These are phyloP conservation scores for Scylla paramamosain DNA, from an alignment of 1,140 invertebrate species.

Conservation along the genomic window DNA sequence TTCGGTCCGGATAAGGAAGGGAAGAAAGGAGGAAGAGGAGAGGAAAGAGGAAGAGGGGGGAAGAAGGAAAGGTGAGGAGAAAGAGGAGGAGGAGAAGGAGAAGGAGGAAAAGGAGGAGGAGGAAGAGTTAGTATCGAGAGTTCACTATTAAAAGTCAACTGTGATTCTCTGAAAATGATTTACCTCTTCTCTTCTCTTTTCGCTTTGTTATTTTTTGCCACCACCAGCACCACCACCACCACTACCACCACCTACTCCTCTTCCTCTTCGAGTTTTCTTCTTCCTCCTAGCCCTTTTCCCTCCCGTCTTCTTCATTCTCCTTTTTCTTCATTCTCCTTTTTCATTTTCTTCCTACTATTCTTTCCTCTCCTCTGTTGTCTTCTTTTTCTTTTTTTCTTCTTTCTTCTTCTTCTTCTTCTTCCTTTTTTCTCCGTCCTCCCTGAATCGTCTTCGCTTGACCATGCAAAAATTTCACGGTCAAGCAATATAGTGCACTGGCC, in stretches of 20 bases:
- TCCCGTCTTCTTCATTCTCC: too few relatives aligned
- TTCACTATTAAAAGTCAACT: too few relatives aligned
- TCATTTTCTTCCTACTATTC: background rate
- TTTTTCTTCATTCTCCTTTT: too few relatives aligned
- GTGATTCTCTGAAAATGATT: too few relatives aligned
- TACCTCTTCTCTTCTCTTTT: too few relatives aligned
- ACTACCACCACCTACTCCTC: too few relatives aligned
- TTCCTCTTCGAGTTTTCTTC: too few relatives aligned
- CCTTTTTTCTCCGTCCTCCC: background rate
- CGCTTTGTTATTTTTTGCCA: too few relatives aligned
- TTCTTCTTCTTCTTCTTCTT: background rate
- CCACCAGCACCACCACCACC: too few relatives aligned
- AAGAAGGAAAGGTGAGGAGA: background rate
- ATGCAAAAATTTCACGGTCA: background rate
- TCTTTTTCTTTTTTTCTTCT: too few relatives aligned
- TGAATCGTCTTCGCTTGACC: background rate
- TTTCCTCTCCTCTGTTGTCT: background rate
- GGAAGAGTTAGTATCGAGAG: background rate
- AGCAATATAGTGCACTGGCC: background rate
- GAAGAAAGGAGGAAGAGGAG: background rate
- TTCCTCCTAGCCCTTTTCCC: too few relatives aligned
- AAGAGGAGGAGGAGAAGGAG: background rate
- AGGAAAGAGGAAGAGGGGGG: background rate
- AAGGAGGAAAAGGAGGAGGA: background rate
- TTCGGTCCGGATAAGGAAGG: background rate